phyloP scores from a whole-genome alignment of 2,113 vertebrate genomes.

The Glaucomys volans region DNA sequence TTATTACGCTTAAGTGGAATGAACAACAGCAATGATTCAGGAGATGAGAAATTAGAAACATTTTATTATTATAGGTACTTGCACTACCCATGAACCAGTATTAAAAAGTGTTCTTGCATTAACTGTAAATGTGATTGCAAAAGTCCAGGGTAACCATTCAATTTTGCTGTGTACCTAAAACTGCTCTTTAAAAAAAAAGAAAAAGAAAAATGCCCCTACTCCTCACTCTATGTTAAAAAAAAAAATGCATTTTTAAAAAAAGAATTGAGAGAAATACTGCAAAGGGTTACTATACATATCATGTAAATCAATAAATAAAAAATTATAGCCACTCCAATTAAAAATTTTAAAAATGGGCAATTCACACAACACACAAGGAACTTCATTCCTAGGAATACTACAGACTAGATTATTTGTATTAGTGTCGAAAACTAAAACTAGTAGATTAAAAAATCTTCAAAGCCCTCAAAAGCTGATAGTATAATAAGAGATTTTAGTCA shows the following conservation, averaged over 20 bases:
- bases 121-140: neutral
- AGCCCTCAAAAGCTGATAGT: neutral
- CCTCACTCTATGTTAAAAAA: neutral
- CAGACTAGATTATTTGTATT: neutral
- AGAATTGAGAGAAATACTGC: neutral
- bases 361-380: neutral
- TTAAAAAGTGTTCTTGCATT: neutral
- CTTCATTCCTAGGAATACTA: neutral
- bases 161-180: slow-evolving; percentile 28
- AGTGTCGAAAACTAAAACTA: neutral
- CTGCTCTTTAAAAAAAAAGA: neutral
- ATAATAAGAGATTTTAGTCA: neutral
- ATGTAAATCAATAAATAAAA: neutral
- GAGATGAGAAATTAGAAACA: neutral
- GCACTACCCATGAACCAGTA: neutral
- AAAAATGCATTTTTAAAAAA: neutral
- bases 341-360: neutral
- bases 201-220: neutral
- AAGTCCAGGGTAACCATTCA: neutral
- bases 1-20: neutral
- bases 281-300: neutral
- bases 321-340: neutral
- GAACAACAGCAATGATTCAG: neutral
- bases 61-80: neutral
- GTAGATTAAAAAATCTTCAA: neutral